Conservation (phyloP, 2,797 vertebrate genomes). For the Manis javanica region DNA sequence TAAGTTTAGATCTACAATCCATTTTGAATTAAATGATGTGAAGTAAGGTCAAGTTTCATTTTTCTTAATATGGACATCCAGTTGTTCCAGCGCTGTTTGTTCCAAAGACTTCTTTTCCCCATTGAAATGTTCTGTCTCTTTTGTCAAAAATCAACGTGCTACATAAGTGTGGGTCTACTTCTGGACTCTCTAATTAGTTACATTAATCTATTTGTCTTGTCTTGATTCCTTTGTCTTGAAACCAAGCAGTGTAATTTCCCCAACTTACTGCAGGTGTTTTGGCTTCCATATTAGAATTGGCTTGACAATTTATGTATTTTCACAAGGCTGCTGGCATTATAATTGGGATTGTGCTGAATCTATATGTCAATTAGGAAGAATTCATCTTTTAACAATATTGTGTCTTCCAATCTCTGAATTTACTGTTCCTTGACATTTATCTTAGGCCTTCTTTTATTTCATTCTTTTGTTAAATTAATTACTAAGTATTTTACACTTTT, state of each 20-base stretch:
- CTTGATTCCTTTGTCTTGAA: not conserved
- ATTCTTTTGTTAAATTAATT: not conserved
- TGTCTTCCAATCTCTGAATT: not conserved
- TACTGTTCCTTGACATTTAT: not conserved
- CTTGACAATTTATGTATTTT: not conserved
- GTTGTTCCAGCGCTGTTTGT: not conserved
- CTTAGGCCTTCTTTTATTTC: not conserved
- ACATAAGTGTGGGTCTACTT: not conserved
- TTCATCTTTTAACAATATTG: accelerated
- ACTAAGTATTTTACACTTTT: not conserved
- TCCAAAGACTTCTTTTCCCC: not conserved
- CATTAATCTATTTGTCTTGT: accelerated
- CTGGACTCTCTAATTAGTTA: not conserved
- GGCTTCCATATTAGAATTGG: not conserved
- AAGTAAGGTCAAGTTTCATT: not conserved
- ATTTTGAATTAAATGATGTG: not conserved
- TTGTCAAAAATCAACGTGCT: not conserved
- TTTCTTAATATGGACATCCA: not conserved
- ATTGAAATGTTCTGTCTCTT: not conserved
- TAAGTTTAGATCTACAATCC: not conserved
- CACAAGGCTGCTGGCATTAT: not conserved
- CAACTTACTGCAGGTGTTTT: not conserved
- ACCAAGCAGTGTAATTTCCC: not conserved
- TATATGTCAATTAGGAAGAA: accelerated
- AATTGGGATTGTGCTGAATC: not conserved